Percentiles rank a stretch among this genome's conserved stretches.
phyloP scores from a whole-genome alignment of 1,140 invertebrate genomes.

The Physella acuta region DNA sequence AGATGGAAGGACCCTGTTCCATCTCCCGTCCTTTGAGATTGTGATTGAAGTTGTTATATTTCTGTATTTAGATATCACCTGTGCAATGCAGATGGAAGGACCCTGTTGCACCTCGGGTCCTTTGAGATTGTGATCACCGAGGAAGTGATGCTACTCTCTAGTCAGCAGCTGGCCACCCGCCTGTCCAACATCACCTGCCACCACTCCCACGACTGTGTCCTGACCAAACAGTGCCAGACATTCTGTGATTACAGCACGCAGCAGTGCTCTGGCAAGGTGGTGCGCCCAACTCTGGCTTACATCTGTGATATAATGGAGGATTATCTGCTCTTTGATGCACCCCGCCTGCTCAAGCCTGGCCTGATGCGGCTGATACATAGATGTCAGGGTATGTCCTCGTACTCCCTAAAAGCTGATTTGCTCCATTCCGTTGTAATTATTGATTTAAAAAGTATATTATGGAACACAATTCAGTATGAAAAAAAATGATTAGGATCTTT shows the following conservation, averaged over 20 bases:
- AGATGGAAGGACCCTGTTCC: constrained; percentile 1
- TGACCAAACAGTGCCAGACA: constrained; percentile 20
- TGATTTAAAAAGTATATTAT: constrained; percentile 11
- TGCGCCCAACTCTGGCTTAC: constrained; percentile 6
- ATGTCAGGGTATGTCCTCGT: neutral
- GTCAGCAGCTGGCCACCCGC: neutral
- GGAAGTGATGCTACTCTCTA: constrained; percentile 11
- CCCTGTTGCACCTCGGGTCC: neutral
- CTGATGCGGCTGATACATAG: constrained; percentile 6
- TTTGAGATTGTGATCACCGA: constrained; percentile 8
- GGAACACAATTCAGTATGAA: constrained; percentile 16
- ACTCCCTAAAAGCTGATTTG: neutral
- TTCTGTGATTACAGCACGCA: neutral
- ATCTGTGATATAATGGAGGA: constrained; percentile 24
- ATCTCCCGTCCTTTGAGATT: neutral
- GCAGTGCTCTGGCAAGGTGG: constrained; percentile 4
- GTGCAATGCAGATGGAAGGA: constrained; percentile 12
- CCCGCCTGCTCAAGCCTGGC: neutral
- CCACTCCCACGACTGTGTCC: neutral
- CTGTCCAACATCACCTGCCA: constrained; percentile 16
- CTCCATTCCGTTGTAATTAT: constrained; percentile 18
- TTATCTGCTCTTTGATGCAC: constrained; percentile 19
- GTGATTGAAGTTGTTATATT: constrained; percentile 1
- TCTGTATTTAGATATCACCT: constrained; percentile 17
- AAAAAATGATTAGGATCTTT: too few relatives aligned